Evolutionary conservation across 2,113 vertebrate genomes (phyloP).

Genomic region (Phyllostomus hastatus): DNA sequence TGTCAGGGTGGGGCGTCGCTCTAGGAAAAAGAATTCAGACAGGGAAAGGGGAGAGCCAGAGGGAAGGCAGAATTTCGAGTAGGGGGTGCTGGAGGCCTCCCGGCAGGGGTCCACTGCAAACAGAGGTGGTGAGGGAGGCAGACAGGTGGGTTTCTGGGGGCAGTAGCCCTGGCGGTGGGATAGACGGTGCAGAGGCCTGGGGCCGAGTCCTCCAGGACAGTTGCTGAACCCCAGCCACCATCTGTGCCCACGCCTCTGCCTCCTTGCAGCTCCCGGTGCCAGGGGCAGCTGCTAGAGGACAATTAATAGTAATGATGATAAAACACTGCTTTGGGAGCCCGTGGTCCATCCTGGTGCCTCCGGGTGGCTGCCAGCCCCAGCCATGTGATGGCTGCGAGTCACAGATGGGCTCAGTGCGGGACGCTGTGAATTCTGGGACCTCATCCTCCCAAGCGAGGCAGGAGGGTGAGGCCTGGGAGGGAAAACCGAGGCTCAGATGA

Average conservation of each 20-base stretch:
- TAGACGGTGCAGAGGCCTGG: neutral
- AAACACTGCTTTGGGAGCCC: neutral
- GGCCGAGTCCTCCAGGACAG: neutral
- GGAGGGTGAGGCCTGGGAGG: neutral
- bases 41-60: neutral
- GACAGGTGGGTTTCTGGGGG: neutral
- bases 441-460: no score
- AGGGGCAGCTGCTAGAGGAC: neutral
- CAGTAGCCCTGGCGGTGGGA: neutral
- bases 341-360: neutral
- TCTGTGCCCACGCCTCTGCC: fast-evolving
- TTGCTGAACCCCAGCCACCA: neutral
- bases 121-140: neutral
- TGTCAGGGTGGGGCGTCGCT: neutral
- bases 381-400: neutral
- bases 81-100: no score
- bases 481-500: neutral
- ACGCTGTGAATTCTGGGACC: neutral
- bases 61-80: neutral
- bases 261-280: neutral
- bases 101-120: neutral
- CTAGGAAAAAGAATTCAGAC: neutral
- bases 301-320: neutral
- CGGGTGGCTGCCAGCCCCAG: neutral
- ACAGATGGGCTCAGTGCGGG: neutral